Conservation (phyloP, 2,888 invertebrate species). For the Cremastinae sp. region DNA sequence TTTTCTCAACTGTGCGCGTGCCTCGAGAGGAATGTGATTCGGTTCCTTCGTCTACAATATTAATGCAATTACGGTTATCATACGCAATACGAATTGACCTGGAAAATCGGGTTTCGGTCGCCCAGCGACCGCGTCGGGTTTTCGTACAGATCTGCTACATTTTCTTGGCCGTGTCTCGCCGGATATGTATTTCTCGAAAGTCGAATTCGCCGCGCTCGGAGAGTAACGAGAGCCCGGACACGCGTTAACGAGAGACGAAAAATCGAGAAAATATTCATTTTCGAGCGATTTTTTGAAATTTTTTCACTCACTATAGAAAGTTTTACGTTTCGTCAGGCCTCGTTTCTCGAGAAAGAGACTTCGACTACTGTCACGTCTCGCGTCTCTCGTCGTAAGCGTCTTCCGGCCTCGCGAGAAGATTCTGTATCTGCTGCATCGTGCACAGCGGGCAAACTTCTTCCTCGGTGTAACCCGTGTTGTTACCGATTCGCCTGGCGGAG, state of each 20-base stretch:
- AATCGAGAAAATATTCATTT: background rate
- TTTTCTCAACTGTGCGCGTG: slow-evolving; percentile 11
- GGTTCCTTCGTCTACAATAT: slow-evolving; percentile 47
- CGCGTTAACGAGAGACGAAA: background rate
- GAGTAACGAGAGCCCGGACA: background rate
- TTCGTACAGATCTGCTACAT: slow-evolving; percentile 28
- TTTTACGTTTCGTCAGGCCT: no score
- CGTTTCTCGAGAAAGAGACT: background rate
- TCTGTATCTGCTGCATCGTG: slow-evolving; percentile 77
- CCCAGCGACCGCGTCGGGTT: slow-evolving; percentile 57
- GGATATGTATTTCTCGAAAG: slow-evolving; percentile 57
- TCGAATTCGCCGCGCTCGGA: slow-evolving; percentile 44
- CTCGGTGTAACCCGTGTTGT: slow-evolving; percentile 68
- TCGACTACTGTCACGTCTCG: slow-evolving; percentile 67
- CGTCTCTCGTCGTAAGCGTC: slow-evolving; percentile 69
- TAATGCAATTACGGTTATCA: slow-evolving; percentile 35
- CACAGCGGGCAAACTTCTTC: slow-evolving; percentile 77
- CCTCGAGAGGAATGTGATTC: slow-evolving; percentile 61
- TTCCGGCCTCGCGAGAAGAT: slow-evolving; percentile 73
- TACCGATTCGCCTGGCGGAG: slow-evolving; percentile 66
- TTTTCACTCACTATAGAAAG: no score
- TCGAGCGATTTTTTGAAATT: background rate
- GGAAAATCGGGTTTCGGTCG: slow-evolving; percentile 48
- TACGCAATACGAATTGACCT: slow-evolving; percentile 56
- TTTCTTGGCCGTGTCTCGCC: slow-evolving; percentile 52